These are phyloP conservation scores for Microtus oregoni DNA, from an alignment of 2,113 vertebrate genomes.

Conservation along the genomic window DNA sequence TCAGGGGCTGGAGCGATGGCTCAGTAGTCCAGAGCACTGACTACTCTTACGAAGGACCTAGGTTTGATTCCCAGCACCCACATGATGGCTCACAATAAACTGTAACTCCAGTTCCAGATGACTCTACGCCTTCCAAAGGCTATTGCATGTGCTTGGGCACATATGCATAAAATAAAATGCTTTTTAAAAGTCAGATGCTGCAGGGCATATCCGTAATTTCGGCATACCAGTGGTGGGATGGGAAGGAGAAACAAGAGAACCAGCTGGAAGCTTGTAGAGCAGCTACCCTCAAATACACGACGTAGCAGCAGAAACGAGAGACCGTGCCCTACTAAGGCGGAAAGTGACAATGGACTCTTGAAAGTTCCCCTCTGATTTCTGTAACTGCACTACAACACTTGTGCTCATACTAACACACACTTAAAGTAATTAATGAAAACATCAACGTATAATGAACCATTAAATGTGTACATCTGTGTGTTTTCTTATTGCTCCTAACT, in stretches of 20 bases:
- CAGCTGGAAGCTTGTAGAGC: neutral
- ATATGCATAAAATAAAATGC: neutral
- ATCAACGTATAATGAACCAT: neutral
- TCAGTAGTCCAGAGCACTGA: neutral
- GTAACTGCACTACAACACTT: neutral
- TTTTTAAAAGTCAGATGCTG: neutral
- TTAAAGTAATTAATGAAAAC: neutral
- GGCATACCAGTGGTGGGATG: neutral
- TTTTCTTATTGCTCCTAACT: neutral
- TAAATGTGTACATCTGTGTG: neutral
- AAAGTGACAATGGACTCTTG: neutral
- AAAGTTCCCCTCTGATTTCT: neutral
- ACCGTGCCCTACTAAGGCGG: too few relatives aligned
- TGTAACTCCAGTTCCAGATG: neutral
- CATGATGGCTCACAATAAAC: neutral
- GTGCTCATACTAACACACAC: neutral
- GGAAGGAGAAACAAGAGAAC: neutral
- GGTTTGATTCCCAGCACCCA: neutral
- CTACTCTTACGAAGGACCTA: neutral
- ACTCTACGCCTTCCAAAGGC: too few relatives aligned
- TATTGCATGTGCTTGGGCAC: too few relatives aligned
- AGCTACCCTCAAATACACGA: too few relatives aligned
- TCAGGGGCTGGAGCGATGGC: neutral
- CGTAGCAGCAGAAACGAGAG: neutral
- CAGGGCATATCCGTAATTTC: neutral